Percentiles rank a stretch among this genome's conserved stretches.
These are phyloP conservation scores for Drosophila robusta DNA, from an alignment of 2,888 invertebrate species.

Conservation along the genomic window DNA sequence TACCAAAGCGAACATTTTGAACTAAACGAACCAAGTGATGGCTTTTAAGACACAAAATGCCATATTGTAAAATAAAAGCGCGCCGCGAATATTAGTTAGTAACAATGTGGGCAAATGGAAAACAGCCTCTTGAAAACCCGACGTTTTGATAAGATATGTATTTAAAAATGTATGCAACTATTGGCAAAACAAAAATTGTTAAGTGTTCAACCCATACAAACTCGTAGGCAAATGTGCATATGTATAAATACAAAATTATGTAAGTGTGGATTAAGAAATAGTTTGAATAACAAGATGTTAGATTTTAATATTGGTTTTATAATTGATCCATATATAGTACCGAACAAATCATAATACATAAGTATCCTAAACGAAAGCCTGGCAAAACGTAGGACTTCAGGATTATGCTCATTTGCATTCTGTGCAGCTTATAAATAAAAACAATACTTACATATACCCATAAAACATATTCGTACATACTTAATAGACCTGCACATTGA, in stretches of 20 bases:
- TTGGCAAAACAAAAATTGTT: conserved; percentile 29
- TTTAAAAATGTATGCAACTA: conserved; percentile 19
- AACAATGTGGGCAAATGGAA: conserved; percentile 24
- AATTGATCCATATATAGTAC: conserved; percentile 44
- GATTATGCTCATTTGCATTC: conserved; percentile 44
- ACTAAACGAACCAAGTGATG: conserved; percentile 16
- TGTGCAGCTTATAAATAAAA: conserved; percentile 42
- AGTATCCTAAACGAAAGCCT: conserved; percentile 33
- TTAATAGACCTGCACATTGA: conserved; percentile 52
- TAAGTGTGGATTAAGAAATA: conserved; percentile 19
- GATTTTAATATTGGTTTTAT: conserved; percentile 56
- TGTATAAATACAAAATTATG: conserved; percentile 39
- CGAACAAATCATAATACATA: conserved; percentile 51
- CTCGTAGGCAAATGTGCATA: conserved; percentile 47
- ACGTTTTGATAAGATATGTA: conserved; percentile 44
- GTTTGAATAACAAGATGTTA: conserved; percentile 21
- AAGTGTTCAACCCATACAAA: conserved; percentile 48
- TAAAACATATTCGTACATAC: conserved; percentile 34
- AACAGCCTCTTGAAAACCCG: conserved; percentile 24
- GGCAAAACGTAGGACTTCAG: conserved; percentile 34
- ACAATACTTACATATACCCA: conserved; percentile 33
- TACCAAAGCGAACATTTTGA: conserved; percentile 17
- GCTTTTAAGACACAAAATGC: conserved; percentile 12
- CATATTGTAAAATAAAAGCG: conserved; percentile 23
- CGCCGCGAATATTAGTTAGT: conserved; percentile 44